Evolutionary conservation across 2,888 invertebrate genomes (phyloP), one percentile per base, ranked within the genome.

Genomic region (Sarcophaga subvicina): DNA sequence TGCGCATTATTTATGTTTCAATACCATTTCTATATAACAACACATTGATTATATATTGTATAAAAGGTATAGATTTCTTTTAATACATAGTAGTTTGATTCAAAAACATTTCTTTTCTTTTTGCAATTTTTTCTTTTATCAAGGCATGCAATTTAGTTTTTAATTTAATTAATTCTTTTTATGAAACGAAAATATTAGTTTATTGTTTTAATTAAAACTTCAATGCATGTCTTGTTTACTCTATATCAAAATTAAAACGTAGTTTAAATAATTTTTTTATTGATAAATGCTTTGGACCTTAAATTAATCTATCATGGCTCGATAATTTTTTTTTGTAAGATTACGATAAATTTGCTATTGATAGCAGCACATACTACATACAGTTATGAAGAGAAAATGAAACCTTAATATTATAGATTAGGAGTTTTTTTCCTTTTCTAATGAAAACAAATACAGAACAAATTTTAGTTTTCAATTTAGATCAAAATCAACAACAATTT

Each of bases 391-490:
- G 14, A 54, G 14, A 54, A 37, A 37, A 37, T 37, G 8, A 8
- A 37, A 37, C 10, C 22, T 71, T 82, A 45, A 22, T 64, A 71
- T 60, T 64, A 71, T 60, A 37, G 64, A 80, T 60, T 60, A 64
- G 17, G 49, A 54, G 17, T 54, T 12, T 17, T 54, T 73, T 20
- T 60, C 62, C 59, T 27, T 72, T 75, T 27, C 54, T 76, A 76
- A 83, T 27, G 27, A 78, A 66, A 81, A 81, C 60, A 71, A 88
- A 80, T 80, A 71, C 78, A 78, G 76, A 88, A 80, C 64, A 76
- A 86, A 64, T 81, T 88, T 72, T 70, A 88, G 88, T 79, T 78
- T 62, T 77, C 80, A 70, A 81, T 81, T 83, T 82, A 88, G 84
- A 77, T 85, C 76, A 73, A 85, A 86, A 67, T 71, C 80, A 77